phyloP scores from a whole-genome alignment of 1,140 invertebrate species.

The Lepidostoma basale region DNA sequence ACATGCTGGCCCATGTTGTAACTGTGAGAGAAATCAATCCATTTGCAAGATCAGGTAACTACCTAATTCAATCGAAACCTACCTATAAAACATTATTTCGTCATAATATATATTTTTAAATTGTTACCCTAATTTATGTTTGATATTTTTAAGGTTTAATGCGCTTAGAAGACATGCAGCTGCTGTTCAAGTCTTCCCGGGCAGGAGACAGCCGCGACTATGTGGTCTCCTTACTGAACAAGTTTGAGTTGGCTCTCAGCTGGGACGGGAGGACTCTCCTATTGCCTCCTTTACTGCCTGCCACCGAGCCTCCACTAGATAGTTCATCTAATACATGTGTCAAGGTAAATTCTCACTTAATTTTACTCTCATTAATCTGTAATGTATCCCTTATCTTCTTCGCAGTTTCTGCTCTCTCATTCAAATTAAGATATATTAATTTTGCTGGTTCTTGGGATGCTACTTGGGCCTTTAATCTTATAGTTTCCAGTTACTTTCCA shows the following conservation, averaged over 20 bases:
- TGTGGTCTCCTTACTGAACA: constrained; percentile 88
- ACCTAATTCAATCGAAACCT: too few species aligned
- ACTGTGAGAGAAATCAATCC: constrained; percentile 96
- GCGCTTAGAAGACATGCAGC: constrained; percentile 91
- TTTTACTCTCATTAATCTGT: neutral
- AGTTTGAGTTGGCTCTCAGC: constrained; percentile 97
- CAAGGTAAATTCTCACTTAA: constrained; percentile 22
- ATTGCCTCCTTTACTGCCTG: constrained; percentile 89
- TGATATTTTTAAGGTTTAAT: constrained; percentile 71
- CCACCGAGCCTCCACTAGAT: constrained; percentile 62
- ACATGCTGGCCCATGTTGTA: constrained; percentile 95
- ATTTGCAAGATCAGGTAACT: constrained; percentile 79
- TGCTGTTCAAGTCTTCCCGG: constrained; percentile 89
- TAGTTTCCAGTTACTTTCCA: too few species aligned
- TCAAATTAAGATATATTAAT: neutral
- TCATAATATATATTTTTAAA: too few species aligned
- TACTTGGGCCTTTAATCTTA: too few species aligned
- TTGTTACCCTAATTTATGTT: neutral
- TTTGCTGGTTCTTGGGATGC: too few species aligned
- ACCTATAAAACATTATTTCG: too few species aligned
- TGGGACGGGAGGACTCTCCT: constrained; percentile 92
- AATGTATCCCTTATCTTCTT: neutral
- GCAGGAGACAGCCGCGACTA: constrained; percentile 82
- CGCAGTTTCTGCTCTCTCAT: neutral
- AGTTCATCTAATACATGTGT: constrained; percentile 34